phyloP scores from a whole-genome alignment of 1,140 invertebrate genomes.

The Temnothorax curvispinosus region DNA sequence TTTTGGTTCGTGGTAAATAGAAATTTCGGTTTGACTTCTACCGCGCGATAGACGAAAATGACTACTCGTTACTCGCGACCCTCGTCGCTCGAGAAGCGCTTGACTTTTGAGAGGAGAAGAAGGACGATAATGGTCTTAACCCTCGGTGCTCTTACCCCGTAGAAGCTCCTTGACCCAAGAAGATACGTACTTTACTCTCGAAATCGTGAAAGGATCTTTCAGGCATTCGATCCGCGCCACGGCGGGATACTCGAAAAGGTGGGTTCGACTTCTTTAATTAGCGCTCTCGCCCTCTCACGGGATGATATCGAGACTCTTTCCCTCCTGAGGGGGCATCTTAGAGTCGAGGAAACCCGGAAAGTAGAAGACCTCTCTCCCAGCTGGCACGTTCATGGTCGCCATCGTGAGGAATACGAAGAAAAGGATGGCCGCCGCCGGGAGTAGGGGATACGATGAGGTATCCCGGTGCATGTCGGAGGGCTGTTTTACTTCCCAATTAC shows the following conservation, averaged over 20 bases:
- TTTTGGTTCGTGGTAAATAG: conserved; percentile 1
- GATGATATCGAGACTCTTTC: conserved; percentile 31
- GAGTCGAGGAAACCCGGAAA: conserved; percentile 20
- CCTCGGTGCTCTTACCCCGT: conserved; percentile 53
- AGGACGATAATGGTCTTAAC: conserved; percentile 61
- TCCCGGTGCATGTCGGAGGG: conserved; percentile 66
- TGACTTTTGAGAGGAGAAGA: conserved; percentile 52
- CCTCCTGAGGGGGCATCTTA: background rate
- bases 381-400: conserved; percentile 12
- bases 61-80: conserved; percentile 49
- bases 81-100: conserved; percentile 38
- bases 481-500: conserved; percentile 79
- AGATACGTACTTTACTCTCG: conserved; percentile 51
- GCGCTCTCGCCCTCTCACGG: conserved; percentile 50
- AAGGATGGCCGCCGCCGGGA: conserved; percentile 4
- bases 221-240: conserved; percentile 49
- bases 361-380: background rate
- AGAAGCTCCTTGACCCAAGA: conserved; percentile 55
- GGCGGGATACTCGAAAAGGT: conserved; percentile 53
- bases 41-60: background rate
- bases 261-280: conserved; percentile 74
- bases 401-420: conserved; percentile 26
- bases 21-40: conserved; percentile 3
- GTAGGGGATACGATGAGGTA: background rate
- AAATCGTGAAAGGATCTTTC: conserved; percentile 62